These are phyloP conservation scores for Rhodeus uyekii DNA, from an alignment of 2,797 vertebrate genomes.

Conservation along the genomic window DNA sequence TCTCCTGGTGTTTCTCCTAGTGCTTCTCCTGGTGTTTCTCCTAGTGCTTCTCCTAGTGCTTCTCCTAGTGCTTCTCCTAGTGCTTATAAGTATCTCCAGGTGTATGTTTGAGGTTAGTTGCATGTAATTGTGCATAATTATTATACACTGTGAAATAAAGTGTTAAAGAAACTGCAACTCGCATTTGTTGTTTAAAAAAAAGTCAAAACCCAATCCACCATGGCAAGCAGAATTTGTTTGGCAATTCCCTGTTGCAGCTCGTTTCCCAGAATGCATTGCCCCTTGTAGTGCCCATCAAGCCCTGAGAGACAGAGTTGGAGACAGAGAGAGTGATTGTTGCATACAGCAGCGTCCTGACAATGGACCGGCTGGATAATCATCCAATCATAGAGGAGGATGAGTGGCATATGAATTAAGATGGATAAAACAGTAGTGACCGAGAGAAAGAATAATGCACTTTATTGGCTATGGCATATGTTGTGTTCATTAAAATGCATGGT, in stretches of 20 bases:
- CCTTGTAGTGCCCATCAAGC: not conserved
- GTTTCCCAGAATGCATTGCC: not conserved
- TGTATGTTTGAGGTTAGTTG: no score
- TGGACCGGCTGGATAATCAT: not conserved
- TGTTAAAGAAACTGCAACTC: no score
- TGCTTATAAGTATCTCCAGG: no score
- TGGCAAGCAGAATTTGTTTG: not conserved
- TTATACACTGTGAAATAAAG: no score
- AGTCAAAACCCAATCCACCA: not conserved
- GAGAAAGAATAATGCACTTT: not conserved
- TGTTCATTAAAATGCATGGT: not conserved
- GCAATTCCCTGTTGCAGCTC: not conserved
- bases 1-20: no score
- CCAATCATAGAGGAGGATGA: slow-evolving; percentile 2
- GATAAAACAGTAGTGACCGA: not conserved
- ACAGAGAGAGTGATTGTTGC: not conserved
- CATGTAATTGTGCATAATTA: no score
- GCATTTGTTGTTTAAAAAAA: not conserved
- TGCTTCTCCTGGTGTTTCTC: no score
- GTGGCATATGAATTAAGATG: not conserved
- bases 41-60: no score
- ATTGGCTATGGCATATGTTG: not conserved
- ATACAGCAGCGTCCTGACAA: not conserved
- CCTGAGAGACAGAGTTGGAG: not conserved
- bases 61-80: no score